phyloP scores from a whole-genome alignment of 2,888 invertebrate genomes.

The Flexamia atlantica region DNA sequence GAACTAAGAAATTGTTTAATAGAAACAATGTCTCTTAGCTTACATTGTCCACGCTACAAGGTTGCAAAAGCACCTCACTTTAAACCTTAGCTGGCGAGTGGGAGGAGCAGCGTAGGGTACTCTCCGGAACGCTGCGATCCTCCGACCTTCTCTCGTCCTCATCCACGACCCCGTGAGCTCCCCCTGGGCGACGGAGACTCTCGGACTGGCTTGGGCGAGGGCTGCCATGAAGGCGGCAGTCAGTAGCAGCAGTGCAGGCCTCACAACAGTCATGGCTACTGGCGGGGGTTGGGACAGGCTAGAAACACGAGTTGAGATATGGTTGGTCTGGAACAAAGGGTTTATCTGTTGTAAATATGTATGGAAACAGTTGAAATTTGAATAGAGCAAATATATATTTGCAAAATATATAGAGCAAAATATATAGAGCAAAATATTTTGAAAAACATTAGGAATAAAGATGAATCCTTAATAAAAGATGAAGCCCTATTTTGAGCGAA shows the following conservation, averaged over 20 bases:
- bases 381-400: no score
- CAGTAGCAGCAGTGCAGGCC: background rate
- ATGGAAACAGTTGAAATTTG: no score
- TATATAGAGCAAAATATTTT: no score
- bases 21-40: no score
- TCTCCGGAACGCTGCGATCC: slow-evolving; percentile 21
- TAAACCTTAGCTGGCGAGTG: background rate
- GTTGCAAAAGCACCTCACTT: no score
- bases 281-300: background rate
- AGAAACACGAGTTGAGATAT: background rate
- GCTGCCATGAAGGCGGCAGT: background rate
- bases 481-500: no score
- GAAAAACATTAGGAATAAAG: no score
- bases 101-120: slow-evolving; percentile 49
- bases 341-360: background rate
- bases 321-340: background rate
- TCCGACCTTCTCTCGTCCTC: slow-evolving; percentile 14
- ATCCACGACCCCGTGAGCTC: slow-evolving; percentile 7
- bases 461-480: no score
- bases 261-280: background rate
- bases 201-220: slow-evolving; percentile 19
- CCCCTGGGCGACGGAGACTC: slow-evolving; percentile 24
- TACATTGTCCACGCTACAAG: no score
- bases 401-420: no score
- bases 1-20: no score